phyloP scores from a whole-genome alignment of 2,888 invertebrate species.

The Priocnemis perturbator region DNA sequence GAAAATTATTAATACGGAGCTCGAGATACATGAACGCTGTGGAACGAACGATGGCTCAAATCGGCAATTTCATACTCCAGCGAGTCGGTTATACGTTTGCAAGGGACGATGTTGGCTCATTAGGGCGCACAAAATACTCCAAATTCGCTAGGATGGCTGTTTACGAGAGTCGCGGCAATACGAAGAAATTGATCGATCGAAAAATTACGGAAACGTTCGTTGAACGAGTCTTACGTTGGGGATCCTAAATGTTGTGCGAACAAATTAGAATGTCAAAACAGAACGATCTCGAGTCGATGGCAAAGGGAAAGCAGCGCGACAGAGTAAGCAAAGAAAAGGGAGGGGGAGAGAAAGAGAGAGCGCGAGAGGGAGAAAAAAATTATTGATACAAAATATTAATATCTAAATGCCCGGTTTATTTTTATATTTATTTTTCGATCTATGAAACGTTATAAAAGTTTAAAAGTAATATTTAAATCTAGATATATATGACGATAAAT shows the following conservation, averaged over 20 bases:
- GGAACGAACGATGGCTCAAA: conserved; percentile 6
- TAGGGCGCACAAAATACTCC: too few species aligned
- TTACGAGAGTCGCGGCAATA: not conserved
- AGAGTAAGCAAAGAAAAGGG: not conserved
- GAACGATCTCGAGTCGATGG: not conserved
- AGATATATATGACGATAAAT: conserved; percentile 64
- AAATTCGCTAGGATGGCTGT: too few species aligned
- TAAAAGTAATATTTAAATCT: conserved; percentile 71
- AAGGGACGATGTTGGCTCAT: too few species aligned
- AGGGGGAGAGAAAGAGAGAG: conserved; percentile 35
- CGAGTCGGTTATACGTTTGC: not conserved
- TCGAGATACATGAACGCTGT: conserved; percentile 8
- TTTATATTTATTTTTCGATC: conserved; percentile 76
- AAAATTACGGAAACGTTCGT: conserved; percentile 28
- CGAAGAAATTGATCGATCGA: not conserved
- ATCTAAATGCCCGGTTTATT: conserved; percentile 76
- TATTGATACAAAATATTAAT: conserved; percentile 76
- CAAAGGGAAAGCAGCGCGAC: conserved; percentile 9
- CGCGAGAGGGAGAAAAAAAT: conserved; percentile 57
- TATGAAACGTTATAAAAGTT: conserved; percentile 75
- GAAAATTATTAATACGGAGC: conserved; percentile 14
- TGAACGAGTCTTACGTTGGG: conserved; percentile 34
- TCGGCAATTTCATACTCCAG: conserved; percentile 6
- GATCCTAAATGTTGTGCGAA: conserved; percentile 20
- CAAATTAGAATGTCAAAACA: conserved; percentile 1